Evolutionary conservation across 2,888 invertebrate genomes (phyloP), one percentile per base, ranked within the genome.

Genomic region (Icerya purchasi): DNA sequence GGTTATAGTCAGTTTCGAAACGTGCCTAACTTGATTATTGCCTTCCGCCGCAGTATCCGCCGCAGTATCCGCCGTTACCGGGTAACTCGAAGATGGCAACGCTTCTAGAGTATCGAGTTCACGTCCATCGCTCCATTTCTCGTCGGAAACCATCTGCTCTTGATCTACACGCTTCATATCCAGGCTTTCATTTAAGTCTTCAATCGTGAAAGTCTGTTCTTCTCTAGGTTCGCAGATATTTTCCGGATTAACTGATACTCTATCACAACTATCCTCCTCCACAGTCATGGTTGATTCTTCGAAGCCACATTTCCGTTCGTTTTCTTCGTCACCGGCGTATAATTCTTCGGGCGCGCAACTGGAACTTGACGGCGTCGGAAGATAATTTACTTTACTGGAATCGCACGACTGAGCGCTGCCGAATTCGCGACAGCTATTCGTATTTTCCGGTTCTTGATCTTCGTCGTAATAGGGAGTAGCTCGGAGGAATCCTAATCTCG

Each of bases 1-100:
- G 8, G 36, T 36, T 36, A 54, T 59, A 3, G 57, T 59, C 22
- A 52, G 52, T 49, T 52, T 54, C 22, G 57, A 59, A 22, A 55
- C 56, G 49, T 56, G 61, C 55, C 58, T 25, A 50, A 56, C 58
- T 52, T 51, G 51, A 8, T 56, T 21, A 19, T 50, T 57, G n/a
- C n/a, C n/a, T n/a, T n/a, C n/a, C 5, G 14, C 14, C 14, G 36
- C 36, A 14, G 5, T 36, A 36, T 36, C 36, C 8, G 8, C 8
- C 36, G 36, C 5, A 36, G 14, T 14, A 14, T 36, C 36, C 8
- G 5, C 14, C 14, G 5, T 14, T 5, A 36, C 36, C 8, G 5
- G 8, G 5, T 36, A 5, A 8, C 36, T 5, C 5, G 5, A 8
- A 5, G 36, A 5, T 5, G 5, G 5, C 5, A 8, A 8, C 5